A percentile compares a stretch with the other conserved stretches of the same genome.
Conservation (phyloP, 2,888 invertebrate genomes). For the Scaptomyza flava region DNA sequence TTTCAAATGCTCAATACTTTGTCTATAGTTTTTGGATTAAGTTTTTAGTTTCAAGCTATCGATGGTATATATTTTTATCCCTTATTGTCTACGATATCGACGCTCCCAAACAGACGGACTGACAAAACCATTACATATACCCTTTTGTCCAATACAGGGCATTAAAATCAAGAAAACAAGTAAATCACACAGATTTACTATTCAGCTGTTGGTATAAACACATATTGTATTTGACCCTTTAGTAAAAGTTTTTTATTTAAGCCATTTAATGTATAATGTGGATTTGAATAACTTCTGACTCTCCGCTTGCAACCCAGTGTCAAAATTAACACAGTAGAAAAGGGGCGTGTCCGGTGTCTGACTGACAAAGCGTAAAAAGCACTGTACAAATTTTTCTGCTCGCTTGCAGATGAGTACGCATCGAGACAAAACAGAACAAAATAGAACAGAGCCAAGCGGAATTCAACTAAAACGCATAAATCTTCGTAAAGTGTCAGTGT, state of each 20-base stretch:
- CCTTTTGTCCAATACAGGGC: no score
- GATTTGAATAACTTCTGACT: conserved; percentile 56
- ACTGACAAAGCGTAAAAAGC: conserved; percentile 41
- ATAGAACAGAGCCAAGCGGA: conserved; percentile 46
- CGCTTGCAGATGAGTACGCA: conserved; percentile 52
- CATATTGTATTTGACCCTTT: not conserved
- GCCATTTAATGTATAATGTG: conserved; percentile 42
- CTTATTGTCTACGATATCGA: no score
- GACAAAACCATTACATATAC: no score
- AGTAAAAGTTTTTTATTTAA: conserved; percentile 18
- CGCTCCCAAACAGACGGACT: no score
- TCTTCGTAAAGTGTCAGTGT: conserved; percentile 77
- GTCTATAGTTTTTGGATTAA: no score
- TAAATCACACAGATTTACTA: not conserved
- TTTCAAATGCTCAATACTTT: no score
- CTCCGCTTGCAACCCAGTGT: conserved; percentile 40
- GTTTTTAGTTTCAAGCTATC: no score
- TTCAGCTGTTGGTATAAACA: not conserved
- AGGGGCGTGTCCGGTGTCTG: conserved; percentile 4
- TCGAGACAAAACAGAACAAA: conserved; percentile 22
- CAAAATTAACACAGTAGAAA: conserved; percentile 16
- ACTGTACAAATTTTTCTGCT: conserved; percentile 50
- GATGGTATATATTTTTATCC: no score
- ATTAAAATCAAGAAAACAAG: no score
- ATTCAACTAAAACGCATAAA: conserved; percentile 77